Base-by-base conservation (phyloP, 2,113 vertebrate genomes). In the Tragulus kanchil region DNA sequence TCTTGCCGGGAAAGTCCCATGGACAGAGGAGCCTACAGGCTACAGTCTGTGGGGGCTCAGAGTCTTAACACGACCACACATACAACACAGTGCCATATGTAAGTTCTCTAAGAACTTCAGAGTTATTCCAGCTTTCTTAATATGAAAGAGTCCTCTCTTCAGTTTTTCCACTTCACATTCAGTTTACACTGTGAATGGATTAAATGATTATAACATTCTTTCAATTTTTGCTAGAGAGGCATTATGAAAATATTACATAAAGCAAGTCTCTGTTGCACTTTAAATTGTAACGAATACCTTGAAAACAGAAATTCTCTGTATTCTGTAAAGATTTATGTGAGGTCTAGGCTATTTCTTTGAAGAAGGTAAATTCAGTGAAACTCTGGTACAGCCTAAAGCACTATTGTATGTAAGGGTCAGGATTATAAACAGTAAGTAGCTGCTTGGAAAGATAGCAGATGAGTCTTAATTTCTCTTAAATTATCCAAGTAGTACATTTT, bases 151-250 rank as follows among this genome's bases (percentile, higher is more conserved):
- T 90, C 36, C 50, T 85, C 78, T 90, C 31, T 96, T 94, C 13
- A 50, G 1, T 89, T 73, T 89, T 28, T 25, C 28, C 21, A 71
- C 17, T 81, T 93, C 84, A 77, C 31, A 75, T 86, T 94, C 89
- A 89, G 42, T 85, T 93, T 85, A 28, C 28, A n/a, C 58, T 87
- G 77, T 92, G 45, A 93, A 61, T 67, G 31, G 87, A 81, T 95
- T 94, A 95, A 95, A 61, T 78, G 36, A 92, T 95, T 83, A 89
- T 91, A 89, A 64, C 62, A 69, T 95, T 95, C n/a, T 95, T 89
- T 96, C 58, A 92, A 81, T 96, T 97, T 97, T 93, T 96, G n/a
- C 85, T 95, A 50, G 87, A 87, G 96, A 96, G 28, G 11, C n/a
- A 23, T 96, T 96, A 31, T 69, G 56, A 95, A 90, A 94, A 86